Evolutionary conservation across 1,140 invertebrate species (phyloP), one percentile per base, ranked within the genome.

Genomic region (Meteorus sp.): DNA sequence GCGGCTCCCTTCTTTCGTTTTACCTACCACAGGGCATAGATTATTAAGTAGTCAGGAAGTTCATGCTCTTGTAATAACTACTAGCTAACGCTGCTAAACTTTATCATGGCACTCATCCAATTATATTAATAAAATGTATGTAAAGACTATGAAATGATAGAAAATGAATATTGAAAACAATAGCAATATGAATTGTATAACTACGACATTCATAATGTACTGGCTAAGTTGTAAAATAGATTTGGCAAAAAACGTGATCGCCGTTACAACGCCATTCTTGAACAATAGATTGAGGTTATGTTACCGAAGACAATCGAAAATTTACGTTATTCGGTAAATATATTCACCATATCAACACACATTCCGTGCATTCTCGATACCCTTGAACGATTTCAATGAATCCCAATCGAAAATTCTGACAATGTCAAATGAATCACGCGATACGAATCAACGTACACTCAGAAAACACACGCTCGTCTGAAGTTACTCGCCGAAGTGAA

Each of bases 1-100:
- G 73, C 67, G 48, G 75, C 75, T 62, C 77, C 78, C 63, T 79
- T 80, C 72, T 79, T 80, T 77, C 78, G 74, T 69, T 79, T 80
- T 73, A 79, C 77, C 78, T 80, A 77, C 74, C 73, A 75, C 70
- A 74, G 64, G 72, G 69, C 64, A 74, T 56, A 74, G 69, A 74
- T 75, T 75, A 73, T 74, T 73, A 73, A 74, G 72, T 73, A 77
- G 73, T 75, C 72, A 74, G 75, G 69, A 73, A 77, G 73, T 75
- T 74, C 72, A 74, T 74, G 72, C 72, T 71, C 65, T 68, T 72
- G 68, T 68, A 69, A 62, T 52, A 67, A 56, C 67, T 68, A 72
- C 60, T 61, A 55, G 35, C 62, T 54, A 70, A 59, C 62, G 54
- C 61, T 62, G 15, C 8, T 3, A 39, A n/a, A 39, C 8, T 5